Evolutionary conservation across 2,797 vertebrate species (phyloP), one percentile per base, ranked within the genome.

Genomic region (Florisuga fusca): DNA sequence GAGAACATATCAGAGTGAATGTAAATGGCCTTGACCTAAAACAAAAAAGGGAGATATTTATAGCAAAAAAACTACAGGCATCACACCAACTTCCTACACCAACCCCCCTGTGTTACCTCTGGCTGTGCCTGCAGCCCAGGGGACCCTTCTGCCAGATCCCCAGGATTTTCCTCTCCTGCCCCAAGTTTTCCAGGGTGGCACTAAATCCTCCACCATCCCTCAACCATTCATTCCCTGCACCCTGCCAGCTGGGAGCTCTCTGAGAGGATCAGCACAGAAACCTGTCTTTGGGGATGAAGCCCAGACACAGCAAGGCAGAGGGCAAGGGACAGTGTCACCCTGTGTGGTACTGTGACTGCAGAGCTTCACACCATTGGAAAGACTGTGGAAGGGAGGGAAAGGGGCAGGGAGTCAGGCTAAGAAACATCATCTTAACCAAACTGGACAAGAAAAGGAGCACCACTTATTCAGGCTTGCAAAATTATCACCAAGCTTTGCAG

Each of bases 21-120:
- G 96, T 99, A 98, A 98, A 99, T 98, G 97, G 99, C 99, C 98
- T 99, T 99, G 92, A 99, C 99, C 99, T 99, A 91, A 80, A 95
- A 97, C 17, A 87, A 95, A 96, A 97, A 58, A 94, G 57, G 66
- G 62, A 81, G 23, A 75, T 33, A 71, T 76, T 94, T 43, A 53
- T 19, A 53, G 59, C 6, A 66, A 61, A 88, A 64, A 33, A 41
- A 12, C 34, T 8, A 48, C 12, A 59, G 31, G 15, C 34, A 51
- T 48, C 36, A 13, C 58, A 36, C 20, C 43, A 20, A 53, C 20
- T 18, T 22, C 51, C 36, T 9, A 17, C 1, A 1, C 55, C 51
- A 41, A 16, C 67, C 64, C 59, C 18, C 23, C 61, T 61, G 33
- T 6, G 23, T 46, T 61, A 55, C 27, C 55, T 62, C 61, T 2